Evolutionary conservation across 2,113 vertebrate species (phyloP).

Genomic region (Scytalopus superciliaris): DNA sequence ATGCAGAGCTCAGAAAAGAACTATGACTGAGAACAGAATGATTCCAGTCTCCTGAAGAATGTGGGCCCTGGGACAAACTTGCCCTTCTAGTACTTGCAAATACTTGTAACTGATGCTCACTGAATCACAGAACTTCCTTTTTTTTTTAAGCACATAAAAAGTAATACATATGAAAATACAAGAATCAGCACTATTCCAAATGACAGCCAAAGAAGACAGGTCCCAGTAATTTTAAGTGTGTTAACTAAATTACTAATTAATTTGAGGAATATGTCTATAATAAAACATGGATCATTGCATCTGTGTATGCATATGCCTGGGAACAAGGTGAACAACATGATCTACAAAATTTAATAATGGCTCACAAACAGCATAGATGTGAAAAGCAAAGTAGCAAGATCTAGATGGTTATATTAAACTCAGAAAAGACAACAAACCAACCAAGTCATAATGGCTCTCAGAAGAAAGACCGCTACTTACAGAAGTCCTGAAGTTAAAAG

Average conservation of each 20-base stretch:
- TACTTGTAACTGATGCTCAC: background rate
- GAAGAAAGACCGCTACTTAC: background rate
- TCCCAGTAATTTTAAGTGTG: background rate
- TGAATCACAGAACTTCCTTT: background rate
- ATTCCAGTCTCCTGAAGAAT: background rate
- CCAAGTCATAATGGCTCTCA: background rate
- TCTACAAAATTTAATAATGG: background rate
- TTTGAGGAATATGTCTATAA: background rate
- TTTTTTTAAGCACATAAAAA: background rate
- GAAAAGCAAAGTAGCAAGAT: background rate
- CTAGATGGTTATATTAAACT: background rate
- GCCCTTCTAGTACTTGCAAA: background rate
- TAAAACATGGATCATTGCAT: background rate
- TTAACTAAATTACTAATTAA: background rate
- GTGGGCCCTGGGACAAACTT: background rate
- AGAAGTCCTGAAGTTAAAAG: background rate
- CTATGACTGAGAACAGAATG: background rate
- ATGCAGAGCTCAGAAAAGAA: background rate
- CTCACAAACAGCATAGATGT: background rate
- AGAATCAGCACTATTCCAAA: background rate
- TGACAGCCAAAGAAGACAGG: background rate
- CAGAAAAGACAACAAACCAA: background rate
- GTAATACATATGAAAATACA: background rate
- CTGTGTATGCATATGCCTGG: background rate
- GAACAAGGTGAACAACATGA: background rate